A percentile compares a stretch with the other conserved stretches of the same genome.
Evolutionary conservation across 2,888 invertebrate species (phyloP).

Genomic region (Yponomeuta sedellus): DNA sequence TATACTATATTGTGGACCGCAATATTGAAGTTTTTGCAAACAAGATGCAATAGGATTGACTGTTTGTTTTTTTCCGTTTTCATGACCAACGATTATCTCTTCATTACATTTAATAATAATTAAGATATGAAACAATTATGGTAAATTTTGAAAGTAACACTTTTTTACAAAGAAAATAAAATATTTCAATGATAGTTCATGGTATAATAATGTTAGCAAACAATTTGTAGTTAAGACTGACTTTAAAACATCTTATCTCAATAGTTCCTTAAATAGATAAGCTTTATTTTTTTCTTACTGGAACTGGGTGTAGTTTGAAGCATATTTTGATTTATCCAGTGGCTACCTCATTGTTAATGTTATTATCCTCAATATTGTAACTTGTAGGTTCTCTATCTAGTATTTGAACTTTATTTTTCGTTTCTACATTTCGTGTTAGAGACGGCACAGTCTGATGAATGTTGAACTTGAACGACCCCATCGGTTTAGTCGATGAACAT

Average conservation of each 20-base stretch:
- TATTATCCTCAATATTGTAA: constrained; percentile 35
- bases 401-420: constrained; percentile 18
- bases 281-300: not conserved
- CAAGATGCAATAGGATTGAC: too few relatives aligned
- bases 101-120: too few relatives aligned
- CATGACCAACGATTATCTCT: too few relatives aligned
- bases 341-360: constrained; percentile 34
- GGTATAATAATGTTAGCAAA: not conserved
- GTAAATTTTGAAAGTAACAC: too few relatives aligned
- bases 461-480: constrained; percentile 22
- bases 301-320: not conserved
- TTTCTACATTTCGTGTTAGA: not conserved
- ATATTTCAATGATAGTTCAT: not conserved
- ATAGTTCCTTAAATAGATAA: constrained; percentile 7
- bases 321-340: not conserved
- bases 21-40: too few relatives aligned
- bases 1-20: too few relatives aligned
- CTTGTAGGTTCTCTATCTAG: constrained; percentile 17
- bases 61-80: too few relatives aligned
- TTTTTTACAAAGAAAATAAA: not conserved
- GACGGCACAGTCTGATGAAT: constrained; percentile 22
- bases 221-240: not conserved
- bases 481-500: constrained; percentile 30
- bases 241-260: constrained; percentile 3
- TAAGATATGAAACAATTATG: too few relatives aligned